Evolutionary conservation across 2,113 vertebrate genomes (phyloP), one percentile per base, ranked within the genome.

Genomic region (Myanophis thanlyinensis): DNA sequence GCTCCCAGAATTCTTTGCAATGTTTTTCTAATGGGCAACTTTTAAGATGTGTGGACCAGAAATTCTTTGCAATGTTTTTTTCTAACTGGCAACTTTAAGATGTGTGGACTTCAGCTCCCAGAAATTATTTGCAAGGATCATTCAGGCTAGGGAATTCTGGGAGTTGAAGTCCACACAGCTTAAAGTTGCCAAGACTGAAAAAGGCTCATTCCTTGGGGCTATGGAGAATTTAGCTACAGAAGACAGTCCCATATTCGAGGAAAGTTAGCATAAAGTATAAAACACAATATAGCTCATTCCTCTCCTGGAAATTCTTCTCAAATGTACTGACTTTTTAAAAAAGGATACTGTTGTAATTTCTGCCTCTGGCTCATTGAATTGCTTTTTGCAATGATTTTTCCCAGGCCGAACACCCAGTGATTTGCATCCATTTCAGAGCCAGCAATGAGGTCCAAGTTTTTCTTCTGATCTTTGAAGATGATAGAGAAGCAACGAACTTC

Each of bases 261-360:
- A 46, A 47, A 47, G 12, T 56, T 47, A 46, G 87, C 54, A 92
- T 85, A 94, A 93, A 87, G 0, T 51, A 49, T 9, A 54, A 52
- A 48, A 48, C 89, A 88, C 52, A n/a, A 51, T 7, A 23, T 11
- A 92, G 18, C 22, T 80, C 35, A 40, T 23, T 7, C 44, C 35
- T 0, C 18, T 6, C 1, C 35, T 13, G 54, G 54, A 67, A 22
- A 10, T 51, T 56, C 52, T 52, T 88, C 25, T 52, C 20, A 40
- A 92, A 54, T 20, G 11, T 30, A 87, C 35, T 44, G 73, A 40
- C 67, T 62, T 30, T n/a, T n/a, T 13, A 12, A n/a, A 27, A 59
- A 97, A 99, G 98, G 99, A 99, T 99, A 99, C 99, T 99, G 99
- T 95, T 98, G 98, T 1, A 98, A 98, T 95, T 98, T 99, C 96